Conservation (phyloP, 2,888 invertebrate genomes). For the Venustoraphidia nigricollis region DNA sequence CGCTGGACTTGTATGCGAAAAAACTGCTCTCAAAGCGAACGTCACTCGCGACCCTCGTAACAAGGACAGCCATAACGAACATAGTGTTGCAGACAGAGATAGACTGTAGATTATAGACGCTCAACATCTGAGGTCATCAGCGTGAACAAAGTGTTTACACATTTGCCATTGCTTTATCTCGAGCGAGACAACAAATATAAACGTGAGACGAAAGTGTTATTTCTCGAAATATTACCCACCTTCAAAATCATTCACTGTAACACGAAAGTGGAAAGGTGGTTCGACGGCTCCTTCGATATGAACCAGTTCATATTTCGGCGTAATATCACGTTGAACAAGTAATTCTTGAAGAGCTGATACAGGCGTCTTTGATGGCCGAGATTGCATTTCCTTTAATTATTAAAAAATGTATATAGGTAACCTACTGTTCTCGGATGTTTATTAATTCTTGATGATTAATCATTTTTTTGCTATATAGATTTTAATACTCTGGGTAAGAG, state of each 20-base stretch:
- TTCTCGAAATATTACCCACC: conserved; percentile 28
- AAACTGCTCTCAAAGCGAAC: too few species aligned
- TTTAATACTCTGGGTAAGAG: too few species aligned
- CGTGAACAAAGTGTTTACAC: too few species aligned
- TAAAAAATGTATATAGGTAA: background rate
- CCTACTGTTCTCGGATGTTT: conserved; percentile 1
- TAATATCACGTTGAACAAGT: conserved; percentile 77
- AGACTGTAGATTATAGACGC: too few species aligned
- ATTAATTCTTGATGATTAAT: conserved; percentile 2
- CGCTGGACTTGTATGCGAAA: too few species aligned
- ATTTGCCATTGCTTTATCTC: too few species aligned
- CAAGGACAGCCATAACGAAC: too few species aligned
- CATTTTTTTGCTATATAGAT: background rate
- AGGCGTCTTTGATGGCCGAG: conserved; percentile 72
- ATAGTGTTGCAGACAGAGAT: too few species aligned
- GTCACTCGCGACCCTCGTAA: too few species aligned
- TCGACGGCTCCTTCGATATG: conserved; percentile 96
- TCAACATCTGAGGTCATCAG: too few species aligned
- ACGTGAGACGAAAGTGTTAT: background rate
- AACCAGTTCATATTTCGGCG: conserved; percentile 86
- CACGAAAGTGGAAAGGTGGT: conserved; percentile 89
- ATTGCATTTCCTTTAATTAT: conserved; percentile 48
- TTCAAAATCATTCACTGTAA: conserved; percentile 73
- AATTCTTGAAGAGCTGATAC: conserved; percentile 90
- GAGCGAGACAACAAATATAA: too few species aligned